Evolutionary conservation across 2,113 vertebrate genomes (phyloP).

Genomic region (Bombycilla garrulus): DNA sequence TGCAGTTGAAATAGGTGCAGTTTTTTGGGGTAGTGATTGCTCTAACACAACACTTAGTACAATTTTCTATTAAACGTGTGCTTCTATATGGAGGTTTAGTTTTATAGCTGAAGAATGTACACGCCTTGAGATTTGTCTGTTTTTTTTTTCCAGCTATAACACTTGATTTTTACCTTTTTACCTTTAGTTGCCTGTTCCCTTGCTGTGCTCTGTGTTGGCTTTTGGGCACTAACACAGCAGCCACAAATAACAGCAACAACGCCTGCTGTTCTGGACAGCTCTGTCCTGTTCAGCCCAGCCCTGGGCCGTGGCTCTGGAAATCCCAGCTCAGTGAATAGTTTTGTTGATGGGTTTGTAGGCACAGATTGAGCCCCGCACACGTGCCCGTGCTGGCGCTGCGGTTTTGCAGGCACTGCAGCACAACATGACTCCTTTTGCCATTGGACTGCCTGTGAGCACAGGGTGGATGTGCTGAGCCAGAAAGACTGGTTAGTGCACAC

Average conservation of each 20-base stretch:
- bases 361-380: not conserved
- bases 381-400: not conserved
- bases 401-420: not conserved
- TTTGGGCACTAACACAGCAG: not conserved
- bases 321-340: not conserved
- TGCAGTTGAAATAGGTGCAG: not conserved
- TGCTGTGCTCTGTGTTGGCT: not conserved
- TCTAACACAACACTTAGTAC: not conserved
- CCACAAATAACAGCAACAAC: not conserved
- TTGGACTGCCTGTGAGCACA: not conserved
- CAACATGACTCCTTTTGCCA: not conserved
- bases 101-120: not conserved
- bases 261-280: not conserved
- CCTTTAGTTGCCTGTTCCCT: not conserved
- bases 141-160: not conserved
- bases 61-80: not conserved
- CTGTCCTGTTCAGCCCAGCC: not conserved
- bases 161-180: not conserved
- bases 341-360: not conserved
- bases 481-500: not conserved
- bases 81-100: not conserved
- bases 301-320: not conserved
- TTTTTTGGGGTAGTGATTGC: not conserved
- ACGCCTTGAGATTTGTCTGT: not conserved
- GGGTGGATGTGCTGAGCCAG: constrained; percentile 18